These are phyloP conservation scores for Apolygus lucorum DNA, from an alignment of 1,140 invertebrate species.

Conservation along the genomic window DNA sequence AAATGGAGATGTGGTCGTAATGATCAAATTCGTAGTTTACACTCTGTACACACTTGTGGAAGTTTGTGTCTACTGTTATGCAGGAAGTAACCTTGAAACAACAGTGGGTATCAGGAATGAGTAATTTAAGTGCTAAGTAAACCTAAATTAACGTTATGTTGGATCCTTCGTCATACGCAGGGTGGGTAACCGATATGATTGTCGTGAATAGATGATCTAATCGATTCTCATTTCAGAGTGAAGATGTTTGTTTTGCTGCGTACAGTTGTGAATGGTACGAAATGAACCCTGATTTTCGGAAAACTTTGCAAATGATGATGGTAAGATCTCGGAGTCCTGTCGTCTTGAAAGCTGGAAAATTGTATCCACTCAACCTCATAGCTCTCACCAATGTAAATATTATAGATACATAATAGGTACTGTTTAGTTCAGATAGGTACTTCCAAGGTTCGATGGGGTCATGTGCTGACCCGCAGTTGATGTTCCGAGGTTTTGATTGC, in stretches of 20 bases:
- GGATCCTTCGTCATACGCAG: no score
- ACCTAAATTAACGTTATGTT: no score
- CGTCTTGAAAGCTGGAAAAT: background rate
- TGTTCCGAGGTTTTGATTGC: no score
- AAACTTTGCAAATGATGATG: background rate
- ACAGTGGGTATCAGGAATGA: background rate
- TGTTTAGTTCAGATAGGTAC: no score
- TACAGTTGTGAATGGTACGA: background rate
- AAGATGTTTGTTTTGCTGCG: background rate
- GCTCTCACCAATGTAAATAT: background rate
- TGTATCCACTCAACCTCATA: background rate
- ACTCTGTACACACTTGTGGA: background rate
- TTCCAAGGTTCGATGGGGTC: no score
- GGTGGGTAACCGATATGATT: no score
- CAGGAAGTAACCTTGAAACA: background rate
- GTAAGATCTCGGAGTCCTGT: background rate
- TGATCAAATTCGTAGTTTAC: background rate
- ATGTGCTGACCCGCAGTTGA: no score
- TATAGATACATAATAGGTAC: no score
- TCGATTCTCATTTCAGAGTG: background rate
- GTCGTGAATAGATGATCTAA: no score
- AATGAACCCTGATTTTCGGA: background rate
- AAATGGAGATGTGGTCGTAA: background rate
- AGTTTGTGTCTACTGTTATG: background rate
- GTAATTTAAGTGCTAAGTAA: no score